Evolutionary conservation across 2,888 invertebrate genomes (phyloP).

Genomic region (Rhaphigaster nebulosa): DNA sequence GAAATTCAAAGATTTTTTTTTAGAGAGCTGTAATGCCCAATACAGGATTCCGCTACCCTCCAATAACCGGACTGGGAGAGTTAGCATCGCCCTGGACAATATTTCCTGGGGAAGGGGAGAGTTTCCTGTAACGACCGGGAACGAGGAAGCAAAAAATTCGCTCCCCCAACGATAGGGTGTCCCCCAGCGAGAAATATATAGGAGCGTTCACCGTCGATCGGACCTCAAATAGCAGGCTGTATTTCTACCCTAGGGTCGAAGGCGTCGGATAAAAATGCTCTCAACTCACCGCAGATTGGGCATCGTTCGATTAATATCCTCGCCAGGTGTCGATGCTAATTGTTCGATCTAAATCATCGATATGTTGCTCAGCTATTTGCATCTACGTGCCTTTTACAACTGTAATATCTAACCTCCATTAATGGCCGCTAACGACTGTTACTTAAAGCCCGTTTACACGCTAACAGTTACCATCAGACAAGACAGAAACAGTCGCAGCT

Average conservation of each 20-base stretch:
- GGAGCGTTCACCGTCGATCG: background rate
- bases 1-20: background rate
- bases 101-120: background rate
- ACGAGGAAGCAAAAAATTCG: background rate
- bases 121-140: background rate
- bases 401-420: background rate
- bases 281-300: background rate
- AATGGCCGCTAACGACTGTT: no score
- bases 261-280: background rate
- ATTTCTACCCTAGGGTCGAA: background rate
- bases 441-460: no score
- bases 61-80: background rate
- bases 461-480: no score
- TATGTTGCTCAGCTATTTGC: background rate
- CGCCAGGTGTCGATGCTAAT: background rate
- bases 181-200: background rate
- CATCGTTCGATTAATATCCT: background rate
- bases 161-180: background rate
- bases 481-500: no score
- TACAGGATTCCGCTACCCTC: background rate
- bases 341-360: background rate
- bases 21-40: background rate
- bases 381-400: background rate
- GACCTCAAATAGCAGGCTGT: background rate
- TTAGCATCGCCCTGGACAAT: background rate